Conservation (phyloP, 2,797 vertebrate genomes). For the Potorous gilbertii region DNA sequence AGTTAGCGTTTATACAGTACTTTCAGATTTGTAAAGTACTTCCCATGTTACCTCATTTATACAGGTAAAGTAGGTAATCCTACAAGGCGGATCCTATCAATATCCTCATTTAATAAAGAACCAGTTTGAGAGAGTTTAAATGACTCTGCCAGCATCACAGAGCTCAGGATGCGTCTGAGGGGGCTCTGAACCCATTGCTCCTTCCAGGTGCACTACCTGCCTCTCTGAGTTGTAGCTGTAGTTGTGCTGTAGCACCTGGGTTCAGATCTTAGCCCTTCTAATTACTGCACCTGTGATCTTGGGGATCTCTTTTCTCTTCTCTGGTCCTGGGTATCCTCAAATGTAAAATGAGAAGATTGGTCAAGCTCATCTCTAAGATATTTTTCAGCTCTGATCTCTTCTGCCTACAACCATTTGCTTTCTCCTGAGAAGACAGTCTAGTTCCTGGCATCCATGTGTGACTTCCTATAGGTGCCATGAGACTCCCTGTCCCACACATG, state of each 20-base stretch:
- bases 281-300: no score
- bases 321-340: neutral
- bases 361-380: neutral
- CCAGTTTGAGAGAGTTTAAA: neutral
- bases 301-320: neutral
- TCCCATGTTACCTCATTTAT: neutral
- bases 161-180: neutral
- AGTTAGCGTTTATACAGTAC: neutral
- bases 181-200: neutral
- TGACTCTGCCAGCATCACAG: neutral
- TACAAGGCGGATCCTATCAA: neutral
- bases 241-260: neutral
- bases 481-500: neutral
- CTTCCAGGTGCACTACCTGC: neutral
- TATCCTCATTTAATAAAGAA: neutral
- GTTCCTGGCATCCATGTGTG: neutral
- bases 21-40: neutral
- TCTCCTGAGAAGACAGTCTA: neutral
- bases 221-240: neutral
- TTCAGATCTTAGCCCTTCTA: neutral
- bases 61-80: neutral
- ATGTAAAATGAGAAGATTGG: neutral
- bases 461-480: neutral
- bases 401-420: neutral
- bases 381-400: neutral